Evolutionary conservation across 2,797 vertebrate genomes (phyloP).

Genomic region (Coregonus sp.): DNA sequence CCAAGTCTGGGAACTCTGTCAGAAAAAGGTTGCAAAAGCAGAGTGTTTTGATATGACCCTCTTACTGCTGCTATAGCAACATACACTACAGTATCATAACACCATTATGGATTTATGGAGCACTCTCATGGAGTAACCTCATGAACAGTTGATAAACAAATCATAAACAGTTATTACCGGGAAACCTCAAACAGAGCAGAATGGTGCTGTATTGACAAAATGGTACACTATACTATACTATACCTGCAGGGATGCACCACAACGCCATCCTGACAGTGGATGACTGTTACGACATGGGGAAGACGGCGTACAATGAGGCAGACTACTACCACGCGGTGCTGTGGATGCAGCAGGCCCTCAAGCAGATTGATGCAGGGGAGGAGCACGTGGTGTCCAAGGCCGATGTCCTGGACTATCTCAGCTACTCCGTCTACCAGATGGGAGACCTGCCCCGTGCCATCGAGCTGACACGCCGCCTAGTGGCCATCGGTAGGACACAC

Average conservation of each 20-base stretch:
- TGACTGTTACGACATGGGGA: conserved; percentile 95
- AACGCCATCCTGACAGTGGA: conserved; percentile 82
- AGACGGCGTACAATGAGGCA: conserved; percentile 88
- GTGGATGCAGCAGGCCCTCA: conserved; percentile 94
- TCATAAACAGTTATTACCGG: not conserved
- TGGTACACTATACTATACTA: not conserved
- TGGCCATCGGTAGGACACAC: conserved; percentile 82
- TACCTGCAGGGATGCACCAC: conserved; percentile 81
- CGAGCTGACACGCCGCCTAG: conserved; percentile 89
- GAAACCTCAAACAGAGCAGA: not conserved
- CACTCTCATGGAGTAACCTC: not conserved
- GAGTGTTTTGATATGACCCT: not conserved
- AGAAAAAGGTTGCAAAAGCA: not conserved
- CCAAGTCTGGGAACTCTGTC: not conserved
- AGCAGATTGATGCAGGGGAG: conserved; percentile 88
- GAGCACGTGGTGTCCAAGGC: conserved; percentile 80
- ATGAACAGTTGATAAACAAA: not conserved
- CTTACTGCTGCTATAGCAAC: not conserved
- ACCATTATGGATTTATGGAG: not conserved
- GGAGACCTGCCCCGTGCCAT: conserved; percentile 91
- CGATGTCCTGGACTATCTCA: conserved; percentile 93
- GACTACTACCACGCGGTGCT: conserved; percentile 95
- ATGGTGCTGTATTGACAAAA: not conserved
- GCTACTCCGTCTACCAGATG: conserved; percentile 97
- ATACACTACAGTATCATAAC: not conserved